Conservation (phyloP, 2,113 vertebrate species). For the Microtus pennsylvanicus region DNA sequence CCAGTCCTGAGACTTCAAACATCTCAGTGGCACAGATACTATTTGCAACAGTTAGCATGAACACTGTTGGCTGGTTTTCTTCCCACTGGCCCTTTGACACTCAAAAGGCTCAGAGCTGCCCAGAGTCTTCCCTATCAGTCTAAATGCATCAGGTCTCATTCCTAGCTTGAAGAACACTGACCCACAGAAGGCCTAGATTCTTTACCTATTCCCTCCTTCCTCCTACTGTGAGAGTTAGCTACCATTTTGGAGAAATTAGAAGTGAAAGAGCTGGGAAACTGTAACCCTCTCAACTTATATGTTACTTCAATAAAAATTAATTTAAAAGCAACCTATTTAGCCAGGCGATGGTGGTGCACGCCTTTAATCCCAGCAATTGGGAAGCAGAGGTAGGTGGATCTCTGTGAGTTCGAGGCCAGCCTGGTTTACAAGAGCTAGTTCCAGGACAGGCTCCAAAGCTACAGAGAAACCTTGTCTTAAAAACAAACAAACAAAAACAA, state of each 20-base stretch:
- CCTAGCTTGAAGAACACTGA: neutral
- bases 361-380: too few relatives aligned
- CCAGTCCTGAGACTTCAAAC: neutral
- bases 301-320: neutral
- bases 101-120: neutral
- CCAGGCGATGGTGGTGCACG: too few relatives aligned
- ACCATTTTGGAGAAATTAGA: neutral
- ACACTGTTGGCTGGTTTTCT: neutral
- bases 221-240: neutral
- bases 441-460: too few relatives aligned
- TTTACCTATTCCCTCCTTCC: neutral
- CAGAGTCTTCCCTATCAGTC: neutral
- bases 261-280: neutral
- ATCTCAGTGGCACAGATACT: neutral
- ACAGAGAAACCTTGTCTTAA: too few relatives aligned
- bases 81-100: neutral
- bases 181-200: neutral
- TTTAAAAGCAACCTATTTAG: neutral
- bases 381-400: too few relatives aligned
- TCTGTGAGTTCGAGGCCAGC: too few relatives aligned
- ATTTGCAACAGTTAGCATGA: neutral
- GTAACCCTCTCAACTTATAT: neutral
- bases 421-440: too few relatives aligned
- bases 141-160: neutral
- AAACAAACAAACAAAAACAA: too few relatives aligned